These are phyloP conservation scores for Aricia artaxerxes DNA, from an alignment of 2,888 invertebrate species.

Conservation along the genomic window DNA sequence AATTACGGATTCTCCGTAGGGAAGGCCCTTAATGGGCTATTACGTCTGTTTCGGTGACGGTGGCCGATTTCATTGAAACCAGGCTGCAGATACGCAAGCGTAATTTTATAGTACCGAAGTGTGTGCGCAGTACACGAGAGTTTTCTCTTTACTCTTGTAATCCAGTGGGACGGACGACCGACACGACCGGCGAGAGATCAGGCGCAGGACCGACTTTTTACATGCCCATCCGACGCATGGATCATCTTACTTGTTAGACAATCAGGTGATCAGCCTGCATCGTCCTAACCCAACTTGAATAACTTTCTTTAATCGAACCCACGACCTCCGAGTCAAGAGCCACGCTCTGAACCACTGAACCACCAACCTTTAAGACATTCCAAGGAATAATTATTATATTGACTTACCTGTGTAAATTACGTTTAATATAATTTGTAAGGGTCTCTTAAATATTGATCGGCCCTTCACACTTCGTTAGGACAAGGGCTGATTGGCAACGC, in stretches of 20 bases:
- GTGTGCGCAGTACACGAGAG: not conserved
- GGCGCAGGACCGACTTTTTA: too few species aligned
- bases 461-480: conserved; percentile 8
- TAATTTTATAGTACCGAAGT: not conserved
- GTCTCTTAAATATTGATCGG: conserved; percentile 2
- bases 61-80: not conserved
- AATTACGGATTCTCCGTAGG: too few species aligned
- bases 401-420: conserved; percentile 3
- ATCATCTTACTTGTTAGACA: too few species aligned
- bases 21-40: not conserved
- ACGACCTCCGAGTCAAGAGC: not conserved
- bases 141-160: too few species aligned
- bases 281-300: too few species aligned
- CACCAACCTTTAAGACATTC: not conserved
- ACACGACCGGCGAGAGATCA: too few species aligned
- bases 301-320: not conserved
- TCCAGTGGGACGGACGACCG: too few species aligned
- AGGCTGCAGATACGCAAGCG: not conserved
- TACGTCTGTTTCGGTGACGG: not conserved
- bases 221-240: too few species aligned
- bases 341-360: not conserved
- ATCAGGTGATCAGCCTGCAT: too few species aligned
- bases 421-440: not conserved
- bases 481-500: not conserved
- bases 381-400: not conserved